Base-by-base conservation (phyloP, 2,888 invertebrate species). In the Platynereis dumerilii region DNA sequence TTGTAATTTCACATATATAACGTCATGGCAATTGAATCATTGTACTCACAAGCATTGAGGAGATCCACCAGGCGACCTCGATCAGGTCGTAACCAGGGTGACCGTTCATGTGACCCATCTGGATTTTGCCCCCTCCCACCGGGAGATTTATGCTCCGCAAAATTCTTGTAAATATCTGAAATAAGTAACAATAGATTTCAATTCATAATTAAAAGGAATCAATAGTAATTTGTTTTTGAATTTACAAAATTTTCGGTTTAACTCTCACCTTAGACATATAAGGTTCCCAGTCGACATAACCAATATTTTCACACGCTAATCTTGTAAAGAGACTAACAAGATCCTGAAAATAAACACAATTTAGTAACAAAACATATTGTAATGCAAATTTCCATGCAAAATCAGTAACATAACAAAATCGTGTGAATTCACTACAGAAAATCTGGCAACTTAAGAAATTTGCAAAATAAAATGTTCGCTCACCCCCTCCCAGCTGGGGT, bases 231-330 rank as follows among this genome's bases (percentile, higher is more conserved):
- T 34, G 7, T 34, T 34, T 34, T 34, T 12, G 5, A 5, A 34
- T 5, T 34, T 34, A 34, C 12, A 34, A 34, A 34, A 34, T 7
- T 34, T 7, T 7, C 17, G 12, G 12, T 34, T 34, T 34, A 34
- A 12, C 22, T 67, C 68, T 71, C 74, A 84, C 83, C 75, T 75
- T 75, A n/a, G 93, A 90, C 60, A 93, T 87, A 78, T 93, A 88
- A 0, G 92, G 92, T 68, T 90, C 89, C 95, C 95, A 96, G 81
- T 96, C 90, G 53, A 96, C 89, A 60, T 90, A 89, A 0, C 95
- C 94, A 60, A 92, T 90, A 82, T 91, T 92, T 73, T 88, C 86
- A 73, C 87, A 87, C 0, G 92, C 91, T 55, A 93, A 84, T 55
- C 90, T 87, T 0, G 92, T 87, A 83, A 95, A 90, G 55, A 95